Evolutionary conservation across 2,113 vertebrate species (phyloP).

Genomic region (Rhombomys opimus): DNA sequence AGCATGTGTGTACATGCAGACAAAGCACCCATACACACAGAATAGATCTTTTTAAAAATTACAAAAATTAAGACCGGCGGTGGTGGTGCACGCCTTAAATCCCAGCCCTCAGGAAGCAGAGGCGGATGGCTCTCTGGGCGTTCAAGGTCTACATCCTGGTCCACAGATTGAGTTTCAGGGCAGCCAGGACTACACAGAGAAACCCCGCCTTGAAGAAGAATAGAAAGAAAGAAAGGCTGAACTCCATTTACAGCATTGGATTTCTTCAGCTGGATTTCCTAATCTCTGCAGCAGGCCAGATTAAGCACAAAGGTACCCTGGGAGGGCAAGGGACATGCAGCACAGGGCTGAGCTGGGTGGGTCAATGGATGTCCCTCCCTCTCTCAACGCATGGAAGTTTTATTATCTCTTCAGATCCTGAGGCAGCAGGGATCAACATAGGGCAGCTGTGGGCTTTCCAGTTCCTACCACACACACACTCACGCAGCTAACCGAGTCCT

Average conservation of each 20-base stretch:
- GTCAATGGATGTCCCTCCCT: not conserved
- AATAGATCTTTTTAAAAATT: not conserved
- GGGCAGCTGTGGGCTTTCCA: not conserved
- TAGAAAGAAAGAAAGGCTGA: not conserved
- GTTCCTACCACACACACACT: not conserved
- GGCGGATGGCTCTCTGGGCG: no score
- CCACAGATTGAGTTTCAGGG: no score
- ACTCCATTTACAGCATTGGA: not conserved
- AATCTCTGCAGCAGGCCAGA: not conserved
- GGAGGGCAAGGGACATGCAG: not conserved
- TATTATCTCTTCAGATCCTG: not conserved
- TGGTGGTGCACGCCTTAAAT: no score
- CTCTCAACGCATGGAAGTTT: not conserved
- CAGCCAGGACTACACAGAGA: no score
- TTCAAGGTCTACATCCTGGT: no score
- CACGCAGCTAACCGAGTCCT: not conserved
- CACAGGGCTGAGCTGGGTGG: not conserved
- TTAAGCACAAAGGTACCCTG: not conserved
- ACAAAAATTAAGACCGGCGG: no score
- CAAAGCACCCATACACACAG: not conserved
- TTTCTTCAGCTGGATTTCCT: not conserved
- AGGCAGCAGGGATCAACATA: not conserved
- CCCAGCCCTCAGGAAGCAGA: no score
- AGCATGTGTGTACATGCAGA: no score
- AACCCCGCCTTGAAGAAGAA: no score